Conservation (phyloP, 2,888 invertebrate species). For the Chironomus riparius region DNA sequence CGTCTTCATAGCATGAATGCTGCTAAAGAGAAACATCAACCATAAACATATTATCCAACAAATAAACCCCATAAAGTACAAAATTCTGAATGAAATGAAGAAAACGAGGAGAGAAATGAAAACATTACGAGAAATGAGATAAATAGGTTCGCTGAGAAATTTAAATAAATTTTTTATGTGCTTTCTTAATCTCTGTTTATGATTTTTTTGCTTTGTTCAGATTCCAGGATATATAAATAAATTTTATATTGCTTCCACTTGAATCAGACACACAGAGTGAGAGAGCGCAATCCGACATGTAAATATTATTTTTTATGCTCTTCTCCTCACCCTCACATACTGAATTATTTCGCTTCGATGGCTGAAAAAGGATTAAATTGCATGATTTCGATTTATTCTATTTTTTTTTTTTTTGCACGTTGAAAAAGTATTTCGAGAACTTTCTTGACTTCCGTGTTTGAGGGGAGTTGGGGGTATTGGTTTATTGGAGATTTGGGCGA, state of each 20-base stretch:
- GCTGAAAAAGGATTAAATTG: conserved; percentile 7
- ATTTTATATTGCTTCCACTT: background rate
- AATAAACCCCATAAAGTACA: background rate
- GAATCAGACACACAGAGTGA: background rate
- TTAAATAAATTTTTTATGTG: conserved; percentile 18
- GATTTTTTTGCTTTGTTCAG: background rate
- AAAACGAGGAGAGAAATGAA: background rate
- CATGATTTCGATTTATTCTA: conserved; percentile 14
- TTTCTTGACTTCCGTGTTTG: too few species aligned
- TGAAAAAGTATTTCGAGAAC: background rate
- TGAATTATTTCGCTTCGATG: conserved; percentile 1
- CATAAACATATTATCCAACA: conserved; percentile 21
- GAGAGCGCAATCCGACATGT: background rate
- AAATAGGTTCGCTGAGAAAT: background rate
- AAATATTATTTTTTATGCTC: conserved; percentile 5
- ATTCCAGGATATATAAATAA: background rate
- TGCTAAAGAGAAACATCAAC: background rate
- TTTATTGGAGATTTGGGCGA: too few species aligned
- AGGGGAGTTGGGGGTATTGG: too few species aligned
- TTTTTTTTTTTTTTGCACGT: conserved; percentile 6
- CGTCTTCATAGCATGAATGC: background rate
- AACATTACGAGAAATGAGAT: conserved; percentile 10
- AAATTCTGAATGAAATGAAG: background rate
- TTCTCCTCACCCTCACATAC: background rate
- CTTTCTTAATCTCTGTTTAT: conserved; percentile 16